Conservation (phyloP, 1,140 invertebrate species). For the Drosophila bifasciata region DNA sequence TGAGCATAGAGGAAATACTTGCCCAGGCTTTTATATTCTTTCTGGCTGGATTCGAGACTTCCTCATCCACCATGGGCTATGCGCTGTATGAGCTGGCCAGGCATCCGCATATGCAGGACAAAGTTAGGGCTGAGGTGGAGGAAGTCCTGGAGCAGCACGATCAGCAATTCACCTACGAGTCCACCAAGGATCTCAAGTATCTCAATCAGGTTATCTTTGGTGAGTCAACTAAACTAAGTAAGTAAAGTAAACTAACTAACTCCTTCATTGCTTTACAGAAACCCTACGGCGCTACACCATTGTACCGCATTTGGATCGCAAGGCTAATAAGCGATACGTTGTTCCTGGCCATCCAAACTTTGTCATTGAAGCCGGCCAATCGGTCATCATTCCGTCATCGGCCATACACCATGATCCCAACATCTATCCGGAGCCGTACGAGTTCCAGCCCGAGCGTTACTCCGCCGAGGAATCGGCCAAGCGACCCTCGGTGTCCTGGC, state of each 20-base stretch:
- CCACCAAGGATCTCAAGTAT: constrained; percentile 85
- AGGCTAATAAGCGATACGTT: constrained; percentile 86
- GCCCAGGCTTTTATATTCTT: constrained; percentile 84
- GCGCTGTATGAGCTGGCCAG: constrained; percentile 86
- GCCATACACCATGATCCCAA: constrained; percentile 86
- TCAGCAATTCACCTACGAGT: constrained; percentile 85
- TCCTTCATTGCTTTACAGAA: constrained; percentile 80
- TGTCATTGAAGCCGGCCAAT: constrained; percentile 86
- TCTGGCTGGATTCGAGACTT: constrained; percentile 88
- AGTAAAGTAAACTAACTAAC: no score
- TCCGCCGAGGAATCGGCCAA: constrained; percentile 82
- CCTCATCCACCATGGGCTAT: constrained; percentile 86
- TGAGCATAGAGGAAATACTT: constrained; percentile 69
- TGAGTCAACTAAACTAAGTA: not conserved
- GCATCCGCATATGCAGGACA: constrained; percentile 87
- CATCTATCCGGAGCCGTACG: constrained; percentile 86
- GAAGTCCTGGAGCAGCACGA: constrained; percentile 83
- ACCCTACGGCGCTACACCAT: constrained; percentile 88
- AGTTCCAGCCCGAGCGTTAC: constrained; percentile 86
- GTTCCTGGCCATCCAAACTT: constrained; percentile 86
- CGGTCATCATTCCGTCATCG: constrained; percentile 86
- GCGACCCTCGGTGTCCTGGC: constrained; percentile 84
- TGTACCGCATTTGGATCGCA: constrained; percentile 86
- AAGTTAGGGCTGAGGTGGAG: constrained; percentile 86
- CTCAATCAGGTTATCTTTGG: constrained; percentile 84